Percentiles rank a stretch among this genome's conserved stretches.
Evolutionary conservation across 1,140 invertebrate species (phyloP).

Genomic region (Calephelis virginiensis): DNA sequence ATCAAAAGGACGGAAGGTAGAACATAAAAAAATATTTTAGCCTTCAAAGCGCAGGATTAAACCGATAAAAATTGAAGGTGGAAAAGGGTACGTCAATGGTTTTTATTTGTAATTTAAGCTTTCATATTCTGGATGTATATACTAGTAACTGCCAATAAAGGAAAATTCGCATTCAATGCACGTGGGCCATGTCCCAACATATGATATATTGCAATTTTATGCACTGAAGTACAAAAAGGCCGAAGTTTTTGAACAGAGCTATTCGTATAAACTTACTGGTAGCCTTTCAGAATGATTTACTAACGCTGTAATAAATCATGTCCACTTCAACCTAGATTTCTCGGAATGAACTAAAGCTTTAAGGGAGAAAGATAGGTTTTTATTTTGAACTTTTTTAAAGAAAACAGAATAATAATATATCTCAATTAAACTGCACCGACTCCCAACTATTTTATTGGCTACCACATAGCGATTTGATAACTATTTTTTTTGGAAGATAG

Average conservation of each 20-base stretch:
- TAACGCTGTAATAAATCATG: slow-evolving; percentile 11
- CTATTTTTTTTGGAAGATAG: too few relatives aligned
- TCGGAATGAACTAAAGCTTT: background rate
- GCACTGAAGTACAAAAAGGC: slow-evolving; percentile 12
- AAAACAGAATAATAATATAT: too few relatives aligned
- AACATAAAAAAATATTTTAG: too few relatives aligned
- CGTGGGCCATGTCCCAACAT: background rate
- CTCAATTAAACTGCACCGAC: too few relatives aligned
- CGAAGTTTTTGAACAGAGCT: slow-evolving; percentile 2
- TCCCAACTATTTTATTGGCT: too few relatives aligned
- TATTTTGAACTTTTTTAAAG: background rate
- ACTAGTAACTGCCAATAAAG: background rate
- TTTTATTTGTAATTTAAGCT: too few relatives aligned
- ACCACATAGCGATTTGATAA: too few relatives aligned
- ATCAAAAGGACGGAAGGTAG: too few relatives aligned
- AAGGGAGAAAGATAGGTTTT: background rate
- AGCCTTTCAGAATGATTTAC: slow-evolving; percentile 6
- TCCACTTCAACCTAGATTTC: slow-evolving; percentile 8
- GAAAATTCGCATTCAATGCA: background rate
- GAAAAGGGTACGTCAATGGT: too few relatives aligned
- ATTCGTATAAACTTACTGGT: slow-evolving; percentile 5
- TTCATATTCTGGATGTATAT: too few relatives aligned
- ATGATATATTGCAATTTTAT: slow-evolving; percentile 5
- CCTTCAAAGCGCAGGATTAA: too few relatives aligned
- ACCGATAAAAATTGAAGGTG: too few relatives aligned